Conservation (phyloP, 2,113 vertebrate genomes). For the Anarrhichthys ocellatus region DNA sequence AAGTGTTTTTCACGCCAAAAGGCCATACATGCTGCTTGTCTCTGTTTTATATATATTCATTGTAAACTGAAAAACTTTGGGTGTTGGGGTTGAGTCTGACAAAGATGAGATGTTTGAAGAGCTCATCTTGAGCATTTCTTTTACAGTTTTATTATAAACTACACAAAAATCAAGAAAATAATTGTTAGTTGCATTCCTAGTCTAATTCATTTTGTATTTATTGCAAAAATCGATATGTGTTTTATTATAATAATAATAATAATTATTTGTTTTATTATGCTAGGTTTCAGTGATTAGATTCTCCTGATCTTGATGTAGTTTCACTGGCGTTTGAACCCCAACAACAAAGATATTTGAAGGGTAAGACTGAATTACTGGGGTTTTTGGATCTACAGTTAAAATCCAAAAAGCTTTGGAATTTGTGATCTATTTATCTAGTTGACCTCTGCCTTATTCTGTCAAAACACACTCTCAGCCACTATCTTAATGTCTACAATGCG, state of each 20-base stretch:
- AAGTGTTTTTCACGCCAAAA: background rate
- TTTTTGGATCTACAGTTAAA: background rate
- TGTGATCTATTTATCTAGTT: background rate
- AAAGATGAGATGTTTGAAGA: background rate
- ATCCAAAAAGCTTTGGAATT: background rate
- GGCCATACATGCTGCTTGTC: background rate
- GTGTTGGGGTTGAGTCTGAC: background rate
- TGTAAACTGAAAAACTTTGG: background rate
- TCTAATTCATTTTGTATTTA: background rate
- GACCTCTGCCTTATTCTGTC: background rate
- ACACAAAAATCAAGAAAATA: background rate
- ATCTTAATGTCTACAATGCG: background rate
- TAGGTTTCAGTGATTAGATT: background rate
- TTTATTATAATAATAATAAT: background rate
- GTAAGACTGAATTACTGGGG: background rate
- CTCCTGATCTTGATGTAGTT: background rate
- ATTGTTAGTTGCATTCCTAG: background rate
- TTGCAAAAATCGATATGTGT: background rate
- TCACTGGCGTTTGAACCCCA: background rate
- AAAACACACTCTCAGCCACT: background rate
- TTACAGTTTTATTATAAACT: background rate
- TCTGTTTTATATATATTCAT: background rate
- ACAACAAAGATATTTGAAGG: slow-evolving; percentile 4
- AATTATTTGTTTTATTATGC: background rate
- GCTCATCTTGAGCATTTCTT: background rate